These are phyloP conservation scores for Drosophila kanekoi DNA, from an alignment of 2,888 invertebrate species.

Conservation along the genomic window DNA sequence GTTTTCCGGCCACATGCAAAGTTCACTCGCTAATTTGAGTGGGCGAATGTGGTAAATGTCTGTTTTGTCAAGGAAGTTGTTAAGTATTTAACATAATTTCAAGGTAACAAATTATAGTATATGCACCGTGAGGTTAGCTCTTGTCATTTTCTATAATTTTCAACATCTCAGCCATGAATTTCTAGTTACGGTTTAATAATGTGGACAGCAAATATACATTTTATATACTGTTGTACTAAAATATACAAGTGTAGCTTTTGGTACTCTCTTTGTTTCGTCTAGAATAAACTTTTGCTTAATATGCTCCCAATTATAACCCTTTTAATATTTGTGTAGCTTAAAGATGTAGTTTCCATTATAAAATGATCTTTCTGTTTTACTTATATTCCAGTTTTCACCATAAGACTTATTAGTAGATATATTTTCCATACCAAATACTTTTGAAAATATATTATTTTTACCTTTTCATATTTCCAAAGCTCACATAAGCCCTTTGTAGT, in stretches of 20 bases:
- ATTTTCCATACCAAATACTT: not conserved
- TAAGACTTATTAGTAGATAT: not conserved
- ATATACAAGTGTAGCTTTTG: no score
- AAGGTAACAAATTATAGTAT: constrained; percentile 14
- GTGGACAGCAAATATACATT: not conserved
- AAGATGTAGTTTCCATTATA: no score
- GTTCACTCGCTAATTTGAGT: constrained; percentile 37
- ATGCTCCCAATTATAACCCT: no score
- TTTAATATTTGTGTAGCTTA: no score
- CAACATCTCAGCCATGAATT: not conserved
- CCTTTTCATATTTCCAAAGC: constrained; percentile 10
- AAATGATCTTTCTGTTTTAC: not conserved
- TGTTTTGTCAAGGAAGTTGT: constrained; percentile 49
- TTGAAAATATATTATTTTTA: constrained; percentile 10
- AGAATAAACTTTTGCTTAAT: no score
- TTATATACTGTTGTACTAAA: no score
- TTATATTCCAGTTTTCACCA: no score
- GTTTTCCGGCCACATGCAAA: constrained; percentile 34
- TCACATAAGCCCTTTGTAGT: not conserved
- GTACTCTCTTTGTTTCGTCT: no score
- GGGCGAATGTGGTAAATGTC: constrained; percentile 18
- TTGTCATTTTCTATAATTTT: constrained; percentile 1
- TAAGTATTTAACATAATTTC: constrained; percentile 48
- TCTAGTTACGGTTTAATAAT: not conserved
- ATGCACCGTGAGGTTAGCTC: not conserved